phyloP scores from a whole-genome alignment of 2,888 invertebrate species.

The Drosophila subsilvestris region DNA sequence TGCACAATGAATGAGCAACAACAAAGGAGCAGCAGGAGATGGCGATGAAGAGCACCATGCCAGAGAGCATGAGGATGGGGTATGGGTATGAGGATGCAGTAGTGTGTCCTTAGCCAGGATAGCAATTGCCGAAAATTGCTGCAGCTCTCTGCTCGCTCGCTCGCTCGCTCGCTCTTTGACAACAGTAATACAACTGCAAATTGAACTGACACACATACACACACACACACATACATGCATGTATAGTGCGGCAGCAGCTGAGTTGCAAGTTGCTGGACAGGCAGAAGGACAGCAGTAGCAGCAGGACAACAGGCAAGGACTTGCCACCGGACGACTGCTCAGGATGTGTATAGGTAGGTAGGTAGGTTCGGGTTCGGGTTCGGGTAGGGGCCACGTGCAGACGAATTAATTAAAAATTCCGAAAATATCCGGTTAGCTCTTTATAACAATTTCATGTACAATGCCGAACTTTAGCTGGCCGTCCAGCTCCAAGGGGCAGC shows the following conservation, averaged over 20 bases:
- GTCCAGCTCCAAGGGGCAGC: conserved; percentile 27
- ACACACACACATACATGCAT: conserved; percentile 23
- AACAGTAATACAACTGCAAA: conserved; percentile 33
- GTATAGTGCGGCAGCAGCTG: conserved; percentile 31
- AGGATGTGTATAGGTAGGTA: conserved; percentile 62
- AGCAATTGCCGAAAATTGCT: conserved; percentile 80
- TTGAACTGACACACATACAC: conserved; percentile 13
- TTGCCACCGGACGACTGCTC: conserved; percentile 54
- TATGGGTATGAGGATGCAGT: conserved; percentile 8
- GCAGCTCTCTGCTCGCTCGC: conserved; percentile 52
- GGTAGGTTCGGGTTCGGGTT: no score
- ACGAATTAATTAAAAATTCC: conserved; percentile 81
- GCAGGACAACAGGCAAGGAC: conserved; percentile 54
- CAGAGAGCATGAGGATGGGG: neutral
- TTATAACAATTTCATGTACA: conserved; percentile 76
- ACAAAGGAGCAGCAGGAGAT: conserved; percentile 53
- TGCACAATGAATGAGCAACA: conserved; percentile 78
- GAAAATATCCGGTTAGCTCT: conserved; percentile 79
- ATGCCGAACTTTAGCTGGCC: conserved; percentile 23
- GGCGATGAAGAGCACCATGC: neutral
- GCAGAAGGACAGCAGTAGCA: conserved; percentile 37
- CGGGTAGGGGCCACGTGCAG: conserved; percentile 45
- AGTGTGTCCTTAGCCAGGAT: conserved; percentile 54
- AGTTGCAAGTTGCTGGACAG: conserved; percentile 40
- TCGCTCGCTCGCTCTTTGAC: conserved; percentile 57